Evolutionary conservation across 2,888 invertebrate genomes (phyloP).

Genomic region (Noctua pronuba): DNA sequence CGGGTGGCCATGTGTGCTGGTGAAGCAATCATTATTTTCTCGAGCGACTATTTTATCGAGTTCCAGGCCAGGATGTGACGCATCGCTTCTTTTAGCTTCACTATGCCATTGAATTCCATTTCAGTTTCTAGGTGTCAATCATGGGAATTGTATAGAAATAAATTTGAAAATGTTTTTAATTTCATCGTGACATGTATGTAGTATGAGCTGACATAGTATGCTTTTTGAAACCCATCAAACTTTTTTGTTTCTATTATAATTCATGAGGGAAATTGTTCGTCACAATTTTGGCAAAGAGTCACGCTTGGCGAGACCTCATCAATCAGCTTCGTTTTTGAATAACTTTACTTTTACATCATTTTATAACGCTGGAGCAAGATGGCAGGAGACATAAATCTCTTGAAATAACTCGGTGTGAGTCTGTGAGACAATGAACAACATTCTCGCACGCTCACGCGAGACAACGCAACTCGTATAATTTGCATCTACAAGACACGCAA

Average conservation of each 20-base stretch:
- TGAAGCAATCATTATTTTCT: slow-evolving; percentile 66
- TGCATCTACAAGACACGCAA: slow-evolving; percentile 61
- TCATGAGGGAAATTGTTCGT: neutral
- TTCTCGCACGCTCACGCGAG: slow-evolving; percentile 53
- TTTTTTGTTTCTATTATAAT: neutral
- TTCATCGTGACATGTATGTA: neutral
- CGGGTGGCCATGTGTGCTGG: slow-evolving; percentile 62
- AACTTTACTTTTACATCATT: slow-evolving; percentile 28
- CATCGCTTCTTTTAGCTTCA: slow-evolving; percentile 64
- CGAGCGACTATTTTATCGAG: slow-evolving; percentile 64
- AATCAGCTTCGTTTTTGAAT: neutral
- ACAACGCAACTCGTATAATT: slow-evolving; percentile 50
- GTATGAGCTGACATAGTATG: neutral
- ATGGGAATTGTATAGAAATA: neutral
- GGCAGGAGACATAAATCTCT: slow-evolving; percentile 41
- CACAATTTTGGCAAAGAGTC: slow-evolving; percentile 2
- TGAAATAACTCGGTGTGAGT: slow-evolving; percentile 26
- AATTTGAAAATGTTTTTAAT: neutral
- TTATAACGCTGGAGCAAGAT: slow-evolving; percentile 30
- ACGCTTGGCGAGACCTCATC: neutral
- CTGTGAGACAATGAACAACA: slow-evolving; percentile 42
- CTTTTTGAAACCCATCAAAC: neutral
- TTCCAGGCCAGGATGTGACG: slow-evolving; percentile 64
- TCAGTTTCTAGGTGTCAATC: slow-evolving; percentile 34
- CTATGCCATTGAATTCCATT: slow-evolving; percentile 34